Evolutionary conservation across 2,797 vertebrate species (phyloP).

Genomic region (Helarctos malayanus): DNA sequence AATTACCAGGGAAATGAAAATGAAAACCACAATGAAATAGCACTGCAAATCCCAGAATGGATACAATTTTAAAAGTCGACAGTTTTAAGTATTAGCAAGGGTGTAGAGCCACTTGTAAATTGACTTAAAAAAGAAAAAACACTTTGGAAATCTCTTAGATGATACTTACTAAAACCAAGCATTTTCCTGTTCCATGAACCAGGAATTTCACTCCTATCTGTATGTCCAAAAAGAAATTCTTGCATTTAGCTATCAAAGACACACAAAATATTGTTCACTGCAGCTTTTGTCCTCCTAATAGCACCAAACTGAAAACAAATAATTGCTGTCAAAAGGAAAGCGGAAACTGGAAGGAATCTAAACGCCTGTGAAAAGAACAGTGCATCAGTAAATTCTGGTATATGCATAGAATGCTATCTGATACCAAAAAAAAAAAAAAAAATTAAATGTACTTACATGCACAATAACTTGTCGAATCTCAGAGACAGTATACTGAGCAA

Average conservation of each 20-base stretch:
- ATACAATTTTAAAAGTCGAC: not conserved
- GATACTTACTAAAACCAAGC: not conserved
- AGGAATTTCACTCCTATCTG: not conserved
- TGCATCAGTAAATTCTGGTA: not conserved
- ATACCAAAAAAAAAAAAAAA: not conserved
- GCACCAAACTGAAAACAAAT: not conserved
- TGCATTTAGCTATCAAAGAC: not conserved
- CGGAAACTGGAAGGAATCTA: not conserved
- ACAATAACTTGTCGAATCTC: not conserved
- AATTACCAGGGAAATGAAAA: not conserved
- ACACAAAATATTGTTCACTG: not conserved
- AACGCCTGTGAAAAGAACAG: not conserved
- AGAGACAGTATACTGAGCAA: not conserved
- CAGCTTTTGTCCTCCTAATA: not conserved
- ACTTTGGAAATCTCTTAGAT: not conserved
- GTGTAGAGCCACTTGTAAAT: not conserved
- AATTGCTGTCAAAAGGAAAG: not conserved
- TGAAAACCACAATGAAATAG: not conserved
- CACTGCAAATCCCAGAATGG: not conserved
- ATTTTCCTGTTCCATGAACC: not conserved
- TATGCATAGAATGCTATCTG: not conserved
- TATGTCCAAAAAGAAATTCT: not conserved
- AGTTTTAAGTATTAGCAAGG: not conserved
- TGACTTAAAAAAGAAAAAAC: not conserved
- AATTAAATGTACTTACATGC: not conserved